Base-by-base conservation (phyloP, 2,797 vertebrate genomes). In the Urophycis tenuis region DNA sequence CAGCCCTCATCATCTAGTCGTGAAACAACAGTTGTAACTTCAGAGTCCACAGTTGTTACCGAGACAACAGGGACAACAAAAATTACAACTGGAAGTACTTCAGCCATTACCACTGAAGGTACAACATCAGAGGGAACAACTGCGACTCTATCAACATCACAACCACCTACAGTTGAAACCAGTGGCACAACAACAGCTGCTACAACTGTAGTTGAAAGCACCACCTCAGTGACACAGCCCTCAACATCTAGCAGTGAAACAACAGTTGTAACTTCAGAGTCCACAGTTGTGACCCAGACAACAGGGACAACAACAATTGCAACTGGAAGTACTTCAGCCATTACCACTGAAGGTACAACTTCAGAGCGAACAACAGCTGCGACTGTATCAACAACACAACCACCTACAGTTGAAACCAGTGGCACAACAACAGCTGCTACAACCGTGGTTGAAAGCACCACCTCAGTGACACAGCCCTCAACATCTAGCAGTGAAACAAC, bases 141-240 rank as follows among this genome's bases (percentile, higher is more conserved):
- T 35, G 72, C 75, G 29, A 76, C 72, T 41, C 71, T 31, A 34
- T 49, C 76, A 73, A 73, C 41, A 73, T 32, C 75, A 77, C 25
- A 69, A 2, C 71, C 72, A 74, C 49, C 72, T 5, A 74, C n/a
- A 74, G 72, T 30, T 1, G 60, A 30, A 71, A 79, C 79, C 34
- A 81, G 76, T 0, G 35, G 77, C 2, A 25, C 36, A 29, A 36
- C 77, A 33, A 79, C 70, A 10, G 72, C 31, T 41, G 31, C 75
- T 33, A 74, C 73, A 12, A 74, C n/a, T 10, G 30, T 74, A 15
- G 39, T 22, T 53, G 73, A 74, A 31, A 74, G 29, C 5, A 4
- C 75, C 10, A 35, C 31, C 5, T 70, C 35, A 17, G 67, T 67
- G 17, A 11, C 64, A 17, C 22, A 53, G 19, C 74, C 69, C 7